Percentiles rank a stretch among this genome's conserved stretches.
Conservation (phyloP, 2,797 vertebrate species). For the Cetoscarus ocellatus region DNA sequence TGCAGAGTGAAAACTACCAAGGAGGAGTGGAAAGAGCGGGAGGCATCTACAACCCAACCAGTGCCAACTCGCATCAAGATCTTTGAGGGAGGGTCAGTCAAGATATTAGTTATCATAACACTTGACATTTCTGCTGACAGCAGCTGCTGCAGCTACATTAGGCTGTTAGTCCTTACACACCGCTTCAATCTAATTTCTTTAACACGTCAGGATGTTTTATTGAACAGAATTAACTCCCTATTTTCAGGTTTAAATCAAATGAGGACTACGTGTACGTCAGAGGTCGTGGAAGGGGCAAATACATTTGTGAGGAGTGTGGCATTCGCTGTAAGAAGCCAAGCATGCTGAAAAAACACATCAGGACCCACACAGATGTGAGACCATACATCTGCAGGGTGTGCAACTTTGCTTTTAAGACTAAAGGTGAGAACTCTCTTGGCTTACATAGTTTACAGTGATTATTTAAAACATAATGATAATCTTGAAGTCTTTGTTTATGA, state of each 20-base stretch:
- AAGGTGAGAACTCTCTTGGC: slow-evolving; percentile 85
- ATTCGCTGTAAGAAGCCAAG: slow-evolving; percentile 99
- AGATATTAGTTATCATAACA: slow-evolving; percentile 45
- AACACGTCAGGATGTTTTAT: slow-evolving; percentile 1
- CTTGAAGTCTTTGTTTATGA: too few species aligned
- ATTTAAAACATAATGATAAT: background rate
- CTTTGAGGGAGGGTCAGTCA: slow-evolving; percentile 98
- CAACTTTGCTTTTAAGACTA: slow-evolving; percentile 99
- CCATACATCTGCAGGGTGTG: slow-evolving; percentile 98
- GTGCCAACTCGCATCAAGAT: slow-evolving; percentile 97
- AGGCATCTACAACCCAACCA: slow-evolving; percentile 89
- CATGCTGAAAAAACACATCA: slow-evolving; percentile 99
- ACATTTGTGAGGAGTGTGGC: slow-evolving; percentile 99
- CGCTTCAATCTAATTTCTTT: background rate
- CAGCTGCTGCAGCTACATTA: slow-evolving; percentile 34
- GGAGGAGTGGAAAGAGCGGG: slow-evolving; percentile 95
- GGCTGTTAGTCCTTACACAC: background rate
- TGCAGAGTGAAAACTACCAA: slow-evolving; percentile 93
- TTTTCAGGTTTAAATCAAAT: slow-evolving; percentile 95
- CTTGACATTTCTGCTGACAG: slow-evolving; percentile 52
- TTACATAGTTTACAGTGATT: background rate
- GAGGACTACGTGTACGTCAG: slow-evolving; percentile 99
- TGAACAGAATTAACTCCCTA: slow-evolving; percentile 5
- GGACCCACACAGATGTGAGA: slow-evolving; percentile 97
- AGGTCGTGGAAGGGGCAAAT: slow-evolving; percentile 97